Evolutionary conservation across 1,140 invertebrate species (phyloP).

Genomic region (Drosophila pandora): DNA sequence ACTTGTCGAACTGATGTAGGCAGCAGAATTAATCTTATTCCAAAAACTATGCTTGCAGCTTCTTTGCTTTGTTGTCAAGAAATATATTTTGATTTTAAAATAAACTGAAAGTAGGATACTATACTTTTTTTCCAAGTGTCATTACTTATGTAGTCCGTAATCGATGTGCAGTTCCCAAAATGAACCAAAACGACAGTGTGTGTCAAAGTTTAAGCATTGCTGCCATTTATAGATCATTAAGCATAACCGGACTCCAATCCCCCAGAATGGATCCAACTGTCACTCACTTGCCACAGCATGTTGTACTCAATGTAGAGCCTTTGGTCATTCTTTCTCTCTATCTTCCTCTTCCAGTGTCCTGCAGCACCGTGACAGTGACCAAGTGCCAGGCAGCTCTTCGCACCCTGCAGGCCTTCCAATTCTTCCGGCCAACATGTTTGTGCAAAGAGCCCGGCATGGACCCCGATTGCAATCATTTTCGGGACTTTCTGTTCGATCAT

Average conservation of each 20-base stretch:
- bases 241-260: conserved; percentile 37
- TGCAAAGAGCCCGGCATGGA: conserved; percentile 94
- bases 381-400: conserved; percentile 95
- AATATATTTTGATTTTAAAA: too few species aligned
- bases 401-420: conserved; percentile 94
- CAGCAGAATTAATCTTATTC: too few species aligned
- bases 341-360: conserved; percentile 90
- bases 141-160: conserved; percentile 39
- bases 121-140: not conserved
- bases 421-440: conserved; percentile 95
- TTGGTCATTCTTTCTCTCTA: not conserved
- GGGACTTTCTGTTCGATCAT: conserved; percentile 96
- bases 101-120: too few species aligned
- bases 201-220: conserved; percentile 77
- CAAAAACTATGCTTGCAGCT: too few species aligned
- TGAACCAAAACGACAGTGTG: conserved; percentile 42
- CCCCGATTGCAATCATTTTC: conserved; percentile 95
- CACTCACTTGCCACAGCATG: conserved; percentile 39
- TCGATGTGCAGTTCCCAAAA: conserved; percentile 68
- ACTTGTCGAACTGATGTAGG: not conserved
- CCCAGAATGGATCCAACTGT: conserved; percentile 33
- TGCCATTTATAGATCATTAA: conserved; percentile 80
- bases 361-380: conserved; percentile 95
- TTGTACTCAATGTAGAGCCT: conserved; percentile 8
- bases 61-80: too few species aligned